These are phyloP conservation scores for Tiliqua scincoides DNA, from an alignment of 2,113 vertebrate genomes.

Conservation along the genomic window DNA sequence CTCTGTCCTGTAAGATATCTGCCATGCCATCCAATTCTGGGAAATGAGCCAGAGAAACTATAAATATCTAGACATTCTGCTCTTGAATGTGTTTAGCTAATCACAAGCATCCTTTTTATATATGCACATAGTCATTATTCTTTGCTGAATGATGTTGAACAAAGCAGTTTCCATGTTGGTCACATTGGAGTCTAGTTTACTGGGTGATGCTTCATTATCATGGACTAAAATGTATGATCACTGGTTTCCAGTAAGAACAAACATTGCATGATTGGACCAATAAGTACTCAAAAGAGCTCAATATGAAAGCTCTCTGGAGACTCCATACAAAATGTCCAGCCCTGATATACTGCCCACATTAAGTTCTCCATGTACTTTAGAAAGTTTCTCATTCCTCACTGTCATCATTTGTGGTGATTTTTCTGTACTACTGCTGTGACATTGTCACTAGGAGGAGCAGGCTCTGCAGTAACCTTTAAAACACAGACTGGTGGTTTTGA, in stretches of 20 bases:
- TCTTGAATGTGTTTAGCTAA: not conserved
- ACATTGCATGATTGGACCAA: not conserved
- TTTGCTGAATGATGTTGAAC: not conserved
- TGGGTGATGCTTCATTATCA: not conserved
- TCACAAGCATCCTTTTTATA: no score
- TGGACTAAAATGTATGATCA: not conserved
- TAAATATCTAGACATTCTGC: not conserved
- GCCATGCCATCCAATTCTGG: not conserved
- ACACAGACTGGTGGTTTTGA: conserved; percentile 10
- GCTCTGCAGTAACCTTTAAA: conserved; percentile 15
- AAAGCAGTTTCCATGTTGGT: not conserved
- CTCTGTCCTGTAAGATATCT: not conserved
- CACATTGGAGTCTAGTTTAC: not conserved
- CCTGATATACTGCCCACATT: not conserved
- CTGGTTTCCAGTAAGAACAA: not conserved
- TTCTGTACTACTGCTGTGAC: not conserved
- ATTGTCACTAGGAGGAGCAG: not conserved
- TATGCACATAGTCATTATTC: not conserved
- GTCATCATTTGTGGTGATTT: not conserved
- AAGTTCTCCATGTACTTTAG: conserved; percentile 10
- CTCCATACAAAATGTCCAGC: conserved; percentile 33
- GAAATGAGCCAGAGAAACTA: not conserved
- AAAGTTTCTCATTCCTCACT: not conserved
- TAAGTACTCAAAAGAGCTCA: not conserved
- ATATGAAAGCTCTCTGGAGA: conserved; percentile 16